Base-by-base conservation (phyloP, 2,888 invertebrate species). In the Drosophila dives region DNA sequence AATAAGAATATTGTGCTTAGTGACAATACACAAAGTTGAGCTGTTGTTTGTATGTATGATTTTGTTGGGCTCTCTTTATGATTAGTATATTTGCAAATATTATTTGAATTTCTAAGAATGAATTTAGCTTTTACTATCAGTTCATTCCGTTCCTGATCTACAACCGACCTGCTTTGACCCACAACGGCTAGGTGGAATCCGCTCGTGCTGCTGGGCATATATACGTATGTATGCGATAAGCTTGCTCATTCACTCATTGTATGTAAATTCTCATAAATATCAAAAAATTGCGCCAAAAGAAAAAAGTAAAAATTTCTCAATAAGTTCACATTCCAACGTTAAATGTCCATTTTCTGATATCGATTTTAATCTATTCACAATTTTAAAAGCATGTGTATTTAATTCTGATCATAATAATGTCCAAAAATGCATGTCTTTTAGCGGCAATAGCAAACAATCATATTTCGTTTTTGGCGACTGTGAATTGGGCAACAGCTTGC, bases 51-150 rank as follows among this genome's bases (percentile, higher is more conserved):
- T 68, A 20, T 53, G 2, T 36, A 11, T 66, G 26, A 32, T n/a
- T 23, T 20, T 75, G 56, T 48, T 61, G 23, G 61, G 55, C 56
- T 54, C 20, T 55, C 48, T 48, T 66, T 53, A 29, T 56, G 66
- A 67, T 69, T 49, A 36, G 71, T 50, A 29, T 59, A 72, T 55
- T 55, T 72, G 60, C 72, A 75, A 62, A 62, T 56, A 50, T 58
- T 48, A 29, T 29, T 54, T 15, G 15, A 62, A 73, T 29, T 72
- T 72, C 59, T 64, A 58, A 68, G 45, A 74, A 74, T 73, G 50
- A 74, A 80, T 60, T 80, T 34, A 29, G 26, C 40, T 34, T 23
- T 59, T 55, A 59, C 51, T 75, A 71, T 56, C 71, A 71, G 20
- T 63, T 45, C 45, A 34, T 34, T 72, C 26, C 50, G 40, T 26